Percentiles rank a stretch among this genome's conserved stretches.
phyloP scores from a whole-genome alignment of 1,140 invertebrate genomes.

The Lordiphosa stackelbergi region DNA sequence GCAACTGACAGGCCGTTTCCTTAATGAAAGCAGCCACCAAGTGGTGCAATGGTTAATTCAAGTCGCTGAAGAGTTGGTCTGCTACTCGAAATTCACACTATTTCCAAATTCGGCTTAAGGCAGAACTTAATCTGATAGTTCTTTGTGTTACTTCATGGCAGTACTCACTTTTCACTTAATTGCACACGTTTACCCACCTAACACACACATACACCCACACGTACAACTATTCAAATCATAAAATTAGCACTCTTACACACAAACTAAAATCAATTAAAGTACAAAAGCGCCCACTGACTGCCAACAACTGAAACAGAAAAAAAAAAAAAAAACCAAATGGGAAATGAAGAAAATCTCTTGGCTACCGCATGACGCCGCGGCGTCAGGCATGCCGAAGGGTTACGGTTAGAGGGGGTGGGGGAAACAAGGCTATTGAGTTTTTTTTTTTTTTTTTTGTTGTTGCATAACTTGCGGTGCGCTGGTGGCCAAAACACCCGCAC shows the following conservation, averaged over 20 bases:
- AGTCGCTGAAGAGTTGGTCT: too few relatives aligned
- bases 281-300: slow-evolving; percentile 52
- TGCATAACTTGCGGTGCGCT: slow-evolving; percentile 67
- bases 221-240: slow-evolving; percentile 58
- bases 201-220: slow-evolving; percentile 7
- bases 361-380: slow-evolving; percentile 10
- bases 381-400: not conserved
- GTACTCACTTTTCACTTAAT: slow-evolving; percentile 72
- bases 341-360: slow-evolving; percentile 27
- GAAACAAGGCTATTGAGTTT: slow-evolving; percentile 8
- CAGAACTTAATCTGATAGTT: too few relatives aligned
- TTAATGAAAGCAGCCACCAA: too few relatives aligned
- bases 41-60: too few relatives aligned
- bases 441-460: slow-evolving; percentile 34
- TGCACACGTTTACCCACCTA: slow-evolving; percentile 42
- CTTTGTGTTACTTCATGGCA: slow-evolving; percentile 23
- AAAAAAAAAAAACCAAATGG: slow-evolving; percentile 18
- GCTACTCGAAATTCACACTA: too few relatives aligned
- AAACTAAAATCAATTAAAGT: slow-evolving; percentile 61
- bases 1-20: too few relatives aligned
- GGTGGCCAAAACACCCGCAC: slow-evolving; percentile 50
- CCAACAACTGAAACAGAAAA: slow-evolving; percentile 32
- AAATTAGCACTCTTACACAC: slow-evolving; percentile 61
- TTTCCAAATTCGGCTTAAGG: too few relatives aligned
- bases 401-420: too few relatives aligned